Evolutionary conservation across 2,797 vertebrate species (phyloP).

Genomic region (Leontopithecus rosalia): DNA sequence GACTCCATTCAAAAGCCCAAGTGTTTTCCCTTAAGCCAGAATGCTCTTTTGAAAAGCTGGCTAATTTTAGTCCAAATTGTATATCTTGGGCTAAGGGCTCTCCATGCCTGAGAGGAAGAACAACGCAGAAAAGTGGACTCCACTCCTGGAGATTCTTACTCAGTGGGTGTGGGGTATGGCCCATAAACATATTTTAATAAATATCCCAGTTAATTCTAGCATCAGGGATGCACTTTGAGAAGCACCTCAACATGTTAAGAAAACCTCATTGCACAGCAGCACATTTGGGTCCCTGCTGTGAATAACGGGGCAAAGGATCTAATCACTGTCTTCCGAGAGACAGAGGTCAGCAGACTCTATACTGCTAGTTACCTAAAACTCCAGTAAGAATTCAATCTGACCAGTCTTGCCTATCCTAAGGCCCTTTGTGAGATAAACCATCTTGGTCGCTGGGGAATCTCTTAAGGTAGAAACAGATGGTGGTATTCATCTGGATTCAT

Average conservation of each 20-base stretch:
- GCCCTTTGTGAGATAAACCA: background rate
- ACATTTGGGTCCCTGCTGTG: background rate
- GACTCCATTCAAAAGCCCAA: background rate
- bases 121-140: background rate
- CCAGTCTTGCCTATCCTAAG: background rate
- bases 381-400: background rate
- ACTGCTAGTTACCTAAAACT: background rate
- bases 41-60: background rate
- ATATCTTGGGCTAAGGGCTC: background rate
- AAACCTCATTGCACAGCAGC: background rate
- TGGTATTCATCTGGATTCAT: background rate
- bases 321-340: background rate
- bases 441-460: background rate
- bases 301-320: background rate
- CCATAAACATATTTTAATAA: background rate
- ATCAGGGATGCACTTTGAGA: background rate
- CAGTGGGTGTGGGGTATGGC: background rate
- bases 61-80: background rate
- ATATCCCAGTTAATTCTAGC: background rate
- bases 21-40: background rate
- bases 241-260: background rate
- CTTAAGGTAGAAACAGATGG: background rate
- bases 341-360: background rate
- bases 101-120: background rate
- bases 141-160: background rate